Evolutionary conservation across 2,797 vertebrate genomes (phyloP).

Genomic region (Neosilurus hyrtlii): DNA sequence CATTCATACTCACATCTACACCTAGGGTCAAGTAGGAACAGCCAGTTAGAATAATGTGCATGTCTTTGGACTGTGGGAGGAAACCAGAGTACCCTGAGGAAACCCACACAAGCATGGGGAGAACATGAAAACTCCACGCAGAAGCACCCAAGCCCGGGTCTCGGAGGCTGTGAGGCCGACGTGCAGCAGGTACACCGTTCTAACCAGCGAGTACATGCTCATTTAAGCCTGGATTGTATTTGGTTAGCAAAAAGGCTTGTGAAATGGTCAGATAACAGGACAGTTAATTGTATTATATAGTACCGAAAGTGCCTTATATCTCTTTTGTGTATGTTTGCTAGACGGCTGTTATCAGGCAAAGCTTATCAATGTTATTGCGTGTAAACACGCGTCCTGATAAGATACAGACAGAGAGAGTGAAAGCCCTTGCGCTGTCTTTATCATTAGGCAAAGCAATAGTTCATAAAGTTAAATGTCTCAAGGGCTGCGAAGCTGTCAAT

Average conservation of each 20-base stretch:
- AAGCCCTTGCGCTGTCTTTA: background rate
- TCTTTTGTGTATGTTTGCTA: conserved; percentile 13
- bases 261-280: conserved; percentile 18
- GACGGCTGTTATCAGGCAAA: background rate
- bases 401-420: background rate
- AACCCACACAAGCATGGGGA: too few species aligned
- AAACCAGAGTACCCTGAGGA: too few species aligned
- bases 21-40: too few species aligned
- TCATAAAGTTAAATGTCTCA: background rate
- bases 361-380: conserved; percentile 5
- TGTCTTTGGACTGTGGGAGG: too few species aligned
- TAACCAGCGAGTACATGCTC: background rate
- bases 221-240: background rate
- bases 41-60: too few species aligned
- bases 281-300: background rate
- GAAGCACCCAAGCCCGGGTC: too few species aligned
- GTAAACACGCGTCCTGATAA: conserved; percentile 10
- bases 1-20: too few species aligned
- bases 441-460: background rate
- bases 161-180: too few species aligned
- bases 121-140: too few species aligned
- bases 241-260: background rate
- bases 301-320: background rate
- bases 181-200: background rate
- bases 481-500: background rate